Evolutionary conservation across 2,113 vertebrate genomes (phyloP).

Genomic region (Chroicocephalus ridibundus): DNA sequence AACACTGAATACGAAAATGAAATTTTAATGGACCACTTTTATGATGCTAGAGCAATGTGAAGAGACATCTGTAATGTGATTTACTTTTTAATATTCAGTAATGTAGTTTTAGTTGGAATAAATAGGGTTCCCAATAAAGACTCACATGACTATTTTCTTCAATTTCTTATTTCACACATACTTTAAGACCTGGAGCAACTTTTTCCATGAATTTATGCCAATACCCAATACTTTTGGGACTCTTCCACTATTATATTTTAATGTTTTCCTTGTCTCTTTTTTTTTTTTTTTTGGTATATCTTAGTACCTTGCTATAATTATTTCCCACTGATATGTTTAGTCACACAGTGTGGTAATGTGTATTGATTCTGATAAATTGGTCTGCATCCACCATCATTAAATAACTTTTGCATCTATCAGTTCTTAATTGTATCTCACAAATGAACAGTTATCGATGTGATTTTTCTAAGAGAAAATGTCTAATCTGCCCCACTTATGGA

Average conservation of each 20-base stretch:
- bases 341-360: neutral
- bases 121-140: neutral
- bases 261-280: neutral
- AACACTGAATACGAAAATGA: neutral
- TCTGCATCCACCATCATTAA: neutral
- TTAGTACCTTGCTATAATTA: neutral
- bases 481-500: neutral
- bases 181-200: neutral
- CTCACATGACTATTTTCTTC: constrained; percentile 5
- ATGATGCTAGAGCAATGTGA: neutral
- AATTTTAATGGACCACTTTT: neutral
- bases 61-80: neutral
- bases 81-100: constrained; percentile 15
- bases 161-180: constrained; percentile 27
- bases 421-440: neutral
- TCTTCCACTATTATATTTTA: neutral
- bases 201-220: constrained; percentile 11
- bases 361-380: neutral
- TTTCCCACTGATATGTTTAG: neutral
- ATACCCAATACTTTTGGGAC: neutral
- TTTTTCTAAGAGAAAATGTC: neutral
- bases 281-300: neutral
- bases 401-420: neutral
- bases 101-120: neutral
- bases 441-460: neutral